Base-by-base conservation (phyloP, 2,797 vertebrate species). In the Enteromius argenteus region DNA sequence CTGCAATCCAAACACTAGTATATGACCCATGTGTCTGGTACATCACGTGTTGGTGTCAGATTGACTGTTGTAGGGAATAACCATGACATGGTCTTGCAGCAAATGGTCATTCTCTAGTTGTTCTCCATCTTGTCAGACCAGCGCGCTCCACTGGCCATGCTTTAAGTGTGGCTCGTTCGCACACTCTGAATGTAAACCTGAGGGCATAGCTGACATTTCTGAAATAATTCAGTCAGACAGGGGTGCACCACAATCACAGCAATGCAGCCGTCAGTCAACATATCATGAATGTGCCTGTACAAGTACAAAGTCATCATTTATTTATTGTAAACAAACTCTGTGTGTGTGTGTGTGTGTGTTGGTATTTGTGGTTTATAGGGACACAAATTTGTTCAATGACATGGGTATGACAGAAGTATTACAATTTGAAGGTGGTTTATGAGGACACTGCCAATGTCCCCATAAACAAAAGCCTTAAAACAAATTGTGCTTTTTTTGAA, bases 161-260 rank as follows among this genome's bases (percentile, higher is more conserved):
- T 84, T 69, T 78, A 49, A 2, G 66, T 86, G 78, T 69, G 49
- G 51, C 77, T 80, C 80, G 85, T 83, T 86, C 81, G 81, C 88
- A 85, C 74, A 78, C 60, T 39, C 39, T 60, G 56, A 86, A 85
- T 62, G 73, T 83, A 90, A 88, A 90, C 89, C 86, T 74, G 60
- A 74, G 87, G 89, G 79, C 87, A 89, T 84, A 49, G 74, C 80
- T 91, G 91, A 90, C 90, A 91, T 92, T 89, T 92, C 89, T 92
- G 83, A 62, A 93, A 91, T 93, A 93, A 92, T 92, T 88, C 86
- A 92, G 91, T 86, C n/a, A 69, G 86, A 86, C 88, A 85, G 62
- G 86, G 85, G 81, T 86, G 85, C 72, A 60, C n/a, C 51, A 71
- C 84, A 86, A 92, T 95, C 95, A 90, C 93, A 90, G 91, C 86